A percentile compares a stretch with the other conserved stretches of the same genome.
Evolutionary conservation across 2,888 invertebrate genomes (phyloP).

Genomic region (Synanthedon tipuliformis): DNA sequence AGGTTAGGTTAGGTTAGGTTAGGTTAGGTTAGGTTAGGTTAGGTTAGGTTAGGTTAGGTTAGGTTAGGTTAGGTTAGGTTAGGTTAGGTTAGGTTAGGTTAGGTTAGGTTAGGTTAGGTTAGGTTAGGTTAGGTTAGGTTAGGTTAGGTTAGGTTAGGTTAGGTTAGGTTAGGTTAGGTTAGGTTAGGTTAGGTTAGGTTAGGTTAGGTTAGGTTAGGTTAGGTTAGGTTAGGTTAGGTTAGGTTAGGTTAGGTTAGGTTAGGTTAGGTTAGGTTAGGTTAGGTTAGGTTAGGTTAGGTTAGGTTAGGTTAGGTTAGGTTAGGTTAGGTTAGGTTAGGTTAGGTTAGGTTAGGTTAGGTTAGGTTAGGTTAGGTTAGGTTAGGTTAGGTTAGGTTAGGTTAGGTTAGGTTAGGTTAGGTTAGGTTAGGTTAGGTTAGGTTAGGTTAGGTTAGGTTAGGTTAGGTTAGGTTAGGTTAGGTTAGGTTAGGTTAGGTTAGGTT

Average conservation of each 20-base stretch:
- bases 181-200: slow-evolving; percentile 4
- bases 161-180: slow-evolving; percentile 3
- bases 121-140: slow-evolving; percentile 3
- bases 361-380: slow-evolving; percentile 10
- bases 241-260: slow-evolving; percentile 4
- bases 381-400: slow-evolving; percentile 9
- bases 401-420: slow-evolving; percentile 5
- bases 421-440: slow-evolving; percentile 1
- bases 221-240: slow-evolving; percentile 5
- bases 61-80: slow-evolving; percentile 2
- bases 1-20: slow-evolving; percentile 1
- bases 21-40: slow-evolving; percentile 1
- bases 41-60: slow-evolving; percentile 1
- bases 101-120: slow-evolving; percentile 3
- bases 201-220: slow-evolving; percentile 5
- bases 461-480: slow-evolving; percentile 1
- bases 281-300: slow-evolving; percentile 5
- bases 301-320: slow-evolving; percentile 4
- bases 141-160: slow-evolving; percentile 3
- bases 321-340: slow-evolving; percentile 4
- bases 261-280: slow-evolving; percentile 5
- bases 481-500: slow-evolving; percentile 1
- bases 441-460: slow-evolving; percentile 1
- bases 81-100: slow-evolving; percentile 3
- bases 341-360: slow-evolving; percentile 5